Evolutionary conservation across 2,113 vertebrate species (phyloP).

Genomic region (Mastomys coucha): DNA sequence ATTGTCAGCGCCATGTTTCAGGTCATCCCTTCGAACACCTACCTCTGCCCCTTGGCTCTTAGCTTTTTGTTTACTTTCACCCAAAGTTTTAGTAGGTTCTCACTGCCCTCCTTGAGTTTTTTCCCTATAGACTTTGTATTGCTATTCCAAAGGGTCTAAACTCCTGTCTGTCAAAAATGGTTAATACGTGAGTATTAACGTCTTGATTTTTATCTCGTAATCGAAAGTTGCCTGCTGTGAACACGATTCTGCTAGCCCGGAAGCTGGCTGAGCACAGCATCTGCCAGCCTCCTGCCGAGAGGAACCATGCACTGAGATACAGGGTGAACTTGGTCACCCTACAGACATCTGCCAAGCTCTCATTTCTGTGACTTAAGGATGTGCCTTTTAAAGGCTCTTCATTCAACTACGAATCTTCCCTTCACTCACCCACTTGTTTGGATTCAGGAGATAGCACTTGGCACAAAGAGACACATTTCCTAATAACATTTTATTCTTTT

Average conservation of each 20-base stretch:
- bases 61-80: constrained; percentile 11
- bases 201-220: constrained; percentile 71
- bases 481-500: constrained; percentile 76
- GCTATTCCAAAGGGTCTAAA: constrained; percentile 35
- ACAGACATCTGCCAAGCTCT: constrained; percentile 47
- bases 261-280: constrained; percentile 33
- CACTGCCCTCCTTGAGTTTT: background rate
- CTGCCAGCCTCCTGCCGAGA: constrained; percentile 58
- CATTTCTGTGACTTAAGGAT: constrained; percentile 70
- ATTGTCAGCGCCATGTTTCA: background rate
- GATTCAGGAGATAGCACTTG: constrained; percentile 74
- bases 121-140: constrained; percentile 23
- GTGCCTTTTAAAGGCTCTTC: constrained; percentile 72
- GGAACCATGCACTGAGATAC: background rate
- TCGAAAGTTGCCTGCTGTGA: constrained; percentile 75
- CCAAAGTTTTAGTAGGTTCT: background rate
- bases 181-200: constrained; percentile 74
- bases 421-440: constrained; percentile 74
- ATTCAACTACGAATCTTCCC: constrained; percentile 64
- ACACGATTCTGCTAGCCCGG: constrained; percentile 44
- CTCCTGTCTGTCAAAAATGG: constrained; percentile 67
- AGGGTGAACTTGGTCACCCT: constrained; percentile 44
- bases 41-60: background rate
- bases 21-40: background rate
- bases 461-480: constrained; percentile 73